phyloP scores from a whole-genome alignment of 1,140 invertebrate genomes.

The Drosophila pseudoobscura region DNA sequence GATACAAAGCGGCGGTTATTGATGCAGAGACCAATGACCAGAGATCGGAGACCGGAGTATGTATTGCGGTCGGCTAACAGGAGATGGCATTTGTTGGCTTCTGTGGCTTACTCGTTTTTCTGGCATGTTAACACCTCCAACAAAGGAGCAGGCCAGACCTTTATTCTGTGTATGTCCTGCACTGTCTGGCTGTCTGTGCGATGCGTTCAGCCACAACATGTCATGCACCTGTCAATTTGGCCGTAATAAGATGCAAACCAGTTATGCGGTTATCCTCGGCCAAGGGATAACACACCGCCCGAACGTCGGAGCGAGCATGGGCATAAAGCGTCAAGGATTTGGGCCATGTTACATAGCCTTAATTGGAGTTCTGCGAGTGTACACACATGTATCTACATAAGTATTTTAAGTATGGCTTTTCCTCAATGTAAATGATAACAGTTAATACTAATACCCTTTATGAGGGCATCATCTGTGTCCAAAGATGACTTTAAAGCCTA shows the following conservation, averaged over 20 bases:
- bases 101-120: constrained; percentile 57
- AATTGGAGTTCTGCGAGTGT: no score
- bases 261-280: constrained; percentile 1
- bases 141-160: constrained; percentile 22
- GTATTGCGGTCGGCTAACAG: no score
- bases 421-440: no score
- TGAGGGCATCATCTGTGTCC: no score
- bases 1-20: constrained; percentile 61
- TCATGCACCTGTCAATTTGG: constrained; percentile 75
- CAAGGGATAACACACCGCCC: constrained; percentile 59
- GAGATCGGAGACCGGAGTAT: constrained; percentile 29
- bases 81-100: constrained; percentile 33
- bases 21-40: constrained; percentile 42
- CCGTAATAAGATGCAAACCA: constrained; percentile 77
- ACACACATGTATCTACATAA: no score
- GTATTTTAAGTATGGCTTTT: no score
- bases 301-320: background rate
- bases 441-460: no score
- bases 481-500: no score
- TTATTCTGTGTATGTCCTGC: constrained; percentile 11
- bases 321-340: no score
- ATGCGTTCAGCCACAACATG: constrained; percentile 24
- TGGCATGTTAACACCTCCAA: constrained; percentile 56
- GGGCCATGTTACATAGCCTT: no score
- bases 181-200: constrained; percentile 29